Percentiles rank a stretch among this genome's conserved stretches.
Evolutionary conservation across 2,888 invertebrate genomes (phyloP).

Genomic region (Blastobasis adustella): DNA sequence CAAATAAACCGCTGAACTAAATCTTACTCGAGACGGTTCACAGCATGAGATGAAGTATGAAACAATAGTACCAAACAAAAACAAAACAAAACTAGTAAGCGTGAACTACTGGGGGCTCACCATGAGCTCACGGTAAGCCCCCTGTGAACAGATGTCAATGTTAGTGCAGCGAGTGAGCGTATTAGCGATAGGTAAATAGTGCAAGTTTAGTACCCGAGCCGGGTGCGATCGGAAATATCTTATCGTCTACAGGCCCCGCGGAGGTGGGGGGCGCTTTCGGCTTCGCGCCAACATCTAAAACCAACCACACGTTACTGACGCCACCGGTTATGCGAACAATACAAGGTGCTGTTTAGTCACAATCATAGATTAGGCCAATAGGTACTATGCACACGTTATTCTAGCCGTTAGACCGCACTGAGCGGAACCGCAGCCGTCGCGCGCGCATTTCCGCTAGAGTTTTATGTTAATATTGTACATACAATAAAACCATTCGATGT

Average conservation of each 20-base stretch:
- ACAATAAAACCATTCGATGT: too few relatives aligned
- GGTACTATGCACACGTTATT: too few relatives aligned
- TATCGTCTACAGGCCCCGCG: slow-evolving; percentile 77
- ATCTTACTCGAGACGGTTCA: too few relatives aligned
- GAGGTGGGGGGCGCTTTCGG: slow-evolving; percentile 70
- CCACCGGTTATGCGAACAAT: background rate
- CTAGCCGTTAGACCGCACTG: too few relatives aligned
- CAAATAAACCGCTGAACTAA: background rate
- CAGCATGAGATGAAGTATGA: background rate
- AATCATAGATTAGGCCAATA: too few relatives aligned
- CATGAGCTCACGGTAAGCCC: too few relatives aligned
- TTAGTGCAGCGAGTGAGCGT: slow-evolving; percentile 15
- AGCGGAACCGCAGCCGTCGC: too few relatives aligned
- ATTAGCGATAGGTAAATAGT: slow-evolving; percentile 15
- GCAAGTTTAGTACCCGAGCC: slow-evolving; percentile 75
- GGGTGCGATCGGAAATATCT: slow-evolving; percentile 79
- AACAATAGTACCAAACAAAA: slow-evolving; percentile 14
- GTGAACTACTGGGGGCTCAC: background rate
- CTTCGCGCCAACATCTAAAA: slow-evolving; percentile 76
- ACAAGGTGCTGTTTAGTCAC: too few relatives aligned
- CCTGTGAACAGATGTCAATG: too few relatives aligned
- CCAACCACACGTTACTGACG: slow-evolving; percentile 53
- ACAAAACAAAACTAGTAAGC: slow-evolving; percentile 16
- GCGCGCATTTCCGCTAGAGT: too few relatives aligned
- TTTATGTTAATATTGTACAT: too few relatives aligned